Conservation (phyloP, 2,113 vertebrate genomes). For the Crotalus helleri region DNA sequence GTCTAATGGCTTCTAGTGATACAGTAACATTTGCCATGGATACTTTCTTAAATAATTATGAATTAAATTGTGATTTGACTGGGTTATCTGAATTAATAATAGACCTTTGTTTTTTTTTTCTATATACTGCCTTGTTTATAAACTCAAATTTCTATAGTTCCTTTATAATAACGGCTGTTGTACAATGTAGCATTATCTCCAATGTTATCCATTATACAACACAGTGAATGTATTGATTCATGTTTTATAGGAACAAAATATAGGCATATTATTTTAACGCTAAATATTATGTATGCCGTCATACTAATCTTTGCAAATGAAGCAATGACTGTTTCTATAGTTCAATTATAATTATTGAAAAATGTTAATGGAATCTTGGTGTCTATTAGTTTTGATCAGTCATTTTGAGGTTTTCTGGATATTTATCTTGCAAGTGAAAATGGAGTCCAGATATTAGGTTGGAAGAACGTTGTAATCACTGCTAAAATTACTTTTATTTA, state of each 20-base stretch:
- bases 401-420: not conserved
- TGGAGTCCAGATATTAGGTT: not conserved
- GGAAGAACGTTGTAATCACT: not conserved
- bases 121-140: not conserved
- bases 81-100: not conserved
- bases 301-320: not conserved
- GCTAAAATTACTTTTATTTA: not conserved
- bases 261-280: not conserved
- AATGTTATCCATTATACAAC: not conserved
- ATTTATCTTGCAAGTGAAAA: not conserved
- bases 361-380: not conserved
- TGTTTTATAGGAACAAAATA: not conserved
- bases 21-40: not conserved
- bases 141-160: not conserved
- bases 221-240: not conserved
- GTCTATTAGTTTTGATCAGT: not conserved
- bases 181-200: not conserved
- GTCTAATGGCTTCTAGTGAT: not conserved
- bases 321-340: not conserved
- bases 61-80: not conserved
- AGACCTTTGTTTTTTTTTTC: no score
- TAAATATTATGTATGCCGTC: not conserved
- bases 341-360: not conserved
- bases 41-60: not conserved
- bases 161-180: not conserved